These are phyloP conservation scores for Opisthocomus hoazin DNA, from an alignment of 2,113 vertebrate genomes.

Conservation along the genomic window DNA sequence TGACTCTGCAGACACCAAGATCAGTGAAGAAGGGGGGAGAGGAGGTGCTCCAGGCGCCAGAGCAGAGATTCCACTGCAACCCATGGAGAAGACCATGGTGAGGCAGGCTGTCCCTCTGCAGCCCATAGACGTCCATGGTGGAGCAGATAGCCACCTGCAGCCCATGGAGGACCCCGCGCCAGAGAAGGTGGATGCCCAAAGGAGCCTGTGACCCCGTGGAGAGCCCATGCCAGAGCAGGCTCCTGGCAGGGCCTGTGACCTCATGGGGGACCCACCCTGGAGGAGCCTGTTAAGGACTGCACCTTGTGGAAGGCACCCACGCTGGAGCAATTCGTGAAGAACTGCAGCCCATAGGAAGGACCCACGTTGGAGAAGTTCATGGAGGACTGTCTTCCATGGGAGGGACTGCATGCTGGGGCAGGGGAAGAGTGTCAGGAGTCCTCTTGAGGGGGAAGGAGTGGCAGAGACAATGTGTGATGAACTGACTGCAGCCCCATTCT, in stretches of 20 bases:
- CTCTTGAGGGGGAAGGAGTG: neutral
- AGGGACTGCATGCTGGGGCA: neutral
- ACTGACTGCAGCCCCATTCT: neutral
- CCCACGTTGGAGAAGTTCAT: rapidly evolving
- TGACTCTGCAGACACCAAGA: too few species aligned
- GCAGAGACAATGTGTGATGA: neutral
- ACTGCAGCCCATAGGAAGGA: neutral
- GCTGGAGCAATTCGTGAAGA: neutral
- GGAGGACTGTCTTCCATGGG: rapidly evolving
- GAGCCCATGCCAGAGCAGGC: neutral
- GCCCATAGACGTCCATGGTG: too few species aligned
- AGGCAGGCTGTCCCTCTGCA: neutral
- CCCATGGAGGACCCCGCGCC: rapidly evolving
- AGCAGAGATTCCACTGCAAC: neutral
- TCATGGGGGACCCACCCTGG: rapidly evolving
- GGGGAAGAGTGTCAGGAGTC: neutral
- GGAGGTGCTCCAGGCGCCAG: neutral
- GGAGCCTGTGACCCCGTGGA: neutral
- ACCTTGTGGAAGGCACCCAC: rapidly evolving
- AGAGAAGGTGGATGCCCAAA: neutral
- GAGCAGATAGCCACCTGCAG: neutral
- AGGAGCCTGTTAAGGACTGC: neutral
- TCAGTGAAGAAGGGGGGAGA: too few species aligned
- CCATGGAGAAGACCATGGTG: neutral
- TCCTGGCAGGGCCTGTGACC: neutral